Percentiles rank a stretch among this genome's conserved stretches.
Conservation (phyloP, 1,140 invertebrate species). For the Zaprionus taronus region DNA sequence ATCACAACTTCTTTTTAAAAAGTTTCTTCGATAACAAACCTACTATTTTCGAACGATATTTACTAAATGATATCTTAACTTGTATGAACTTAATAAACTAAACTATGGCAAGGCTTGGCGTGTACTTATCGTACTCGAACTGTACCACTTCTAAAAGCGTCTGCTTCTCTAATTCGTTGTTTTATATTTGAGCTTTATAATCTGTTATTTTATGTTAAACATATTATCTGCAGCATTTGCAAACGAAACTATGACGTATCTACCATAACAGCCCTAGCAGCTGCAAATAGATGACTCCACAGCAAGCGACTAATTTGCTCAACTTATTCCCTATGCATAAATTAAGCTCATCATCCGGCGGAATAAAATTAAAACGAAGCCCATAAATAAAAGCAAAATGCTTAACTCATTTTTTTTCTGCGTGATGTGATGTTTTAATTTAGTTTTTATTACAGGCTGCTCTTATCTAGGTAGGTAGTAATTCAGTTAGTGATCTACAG, state of each 20-base stretch:
- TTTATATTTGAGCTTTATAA: slow-evolving; percentile 22
- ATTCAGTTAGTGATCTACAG: slow-evolving; percentile 60
- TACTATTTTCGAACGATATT: too few species aligned
- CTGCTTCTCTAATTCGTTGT: neutral
- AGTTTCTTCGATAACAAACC: too few species aligned
- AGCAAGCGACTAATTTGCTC: neutral
- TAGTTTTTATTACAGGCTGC: slow-evolving; percentile 2
- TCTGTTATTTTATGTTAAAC: slow-evolving; percentile 54
- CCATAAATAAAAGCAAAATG: neutral
- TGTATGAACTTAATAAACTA: too few species aligned
- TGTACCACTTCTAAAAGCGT: too few species aligned
- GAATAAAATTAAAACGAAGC: neutral
- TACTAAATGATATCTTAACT: too few species aligned
- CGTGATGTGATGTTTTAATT: slow-evolving; percentile 3
- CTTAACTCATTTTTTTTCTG: slow-evolving; percentile 5
- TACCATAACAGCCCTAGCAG: neutral
- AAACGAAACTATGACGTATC: neutral
- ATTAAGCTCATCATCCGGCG: neutral
- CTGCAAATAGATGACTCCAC: neutral
- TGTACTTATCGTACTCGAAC: too few species aligned
- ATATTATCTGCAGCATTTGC: neutral
- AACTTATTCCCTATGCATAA: neutral
- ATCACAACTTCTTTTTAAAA: too few species aligned
- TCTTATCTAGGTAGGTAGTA: slow-evolving; percentile 24
- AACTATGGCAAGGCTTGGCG: too few species aligned